Conservation (phyloP, 2,797 vertebrate species). For the Gymnocypris eckloni region DNA sequence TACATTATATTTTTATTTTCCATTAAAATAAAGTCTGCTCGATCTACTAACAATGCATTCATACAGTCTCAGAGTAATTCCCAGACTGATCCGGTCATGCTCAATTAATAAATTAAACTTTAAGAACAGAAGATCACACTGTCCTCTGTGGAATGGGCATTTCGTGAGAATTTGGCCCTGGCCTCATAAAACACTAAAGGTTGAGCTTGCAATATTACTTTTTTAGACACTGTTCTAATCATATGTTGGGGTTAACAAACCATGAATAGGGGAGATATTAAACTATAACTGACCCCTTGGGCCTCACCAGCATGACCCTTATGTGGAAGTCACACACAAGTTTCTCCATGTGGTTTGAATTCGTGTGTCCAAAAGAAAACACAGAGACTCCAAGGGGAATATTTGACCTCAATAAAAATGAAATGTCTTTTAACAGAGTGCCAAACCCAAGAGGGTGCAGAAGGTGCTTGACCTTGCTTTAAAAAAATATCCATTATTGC, state of each 20-base stretch:
- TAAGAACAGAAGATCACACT: slow-evolving; percentile 50
- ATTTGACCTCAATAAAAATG: slow-evolving; percentile 45
- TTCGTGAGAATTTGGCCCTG: slow-evolving; percentile 76
- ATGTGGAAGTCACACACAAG: slow-evolving; percentile 39
- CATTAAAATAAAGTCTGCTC: neutral
- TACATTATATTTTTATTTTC: neutral
- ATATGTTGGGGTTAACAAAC: slow-evolving; percentile 36
- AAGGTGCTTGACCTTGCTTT: slow-evolving; percentile 3
- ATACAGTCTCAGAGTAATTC: neutral
- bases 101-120: slow-evolving; percentile 59
- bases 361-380: slow-evolving; percentile 53
- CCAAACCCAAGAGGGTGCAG: slow-evolving; percentile 29
- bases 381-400: slow-evolving; percentile 50
- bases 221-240: slow-evolving; percentile 45
- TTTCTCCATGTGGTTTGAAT: slow-evolving; percentile 47
- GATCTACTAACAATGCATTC: neutral
- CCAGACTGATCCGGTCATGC: slow-evolving; percentile 44
- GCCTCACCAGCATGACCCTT: slow-evolving; percentile 24
- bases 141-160: slow-evolving; percentile 58
- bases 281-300: slow-evolving; percentile 28
- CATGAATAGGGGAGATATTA: slow-evolving; percentile 29
- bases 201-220: slow-evolving; percentile 45
- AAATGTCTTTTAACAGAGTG: slow-evolving; percentile 24
- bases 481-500: slow-evolving; percentile 23
- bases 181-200: slow-evolving; percentile 64